A percentile compares a stretch with the other conserved stretches of the same genome.
These are phyloP conservation scores for Eudemis profundana DNA, from an alignment of 2,888 invertebrate genomes.

Conservation along the genomic window DNA sequence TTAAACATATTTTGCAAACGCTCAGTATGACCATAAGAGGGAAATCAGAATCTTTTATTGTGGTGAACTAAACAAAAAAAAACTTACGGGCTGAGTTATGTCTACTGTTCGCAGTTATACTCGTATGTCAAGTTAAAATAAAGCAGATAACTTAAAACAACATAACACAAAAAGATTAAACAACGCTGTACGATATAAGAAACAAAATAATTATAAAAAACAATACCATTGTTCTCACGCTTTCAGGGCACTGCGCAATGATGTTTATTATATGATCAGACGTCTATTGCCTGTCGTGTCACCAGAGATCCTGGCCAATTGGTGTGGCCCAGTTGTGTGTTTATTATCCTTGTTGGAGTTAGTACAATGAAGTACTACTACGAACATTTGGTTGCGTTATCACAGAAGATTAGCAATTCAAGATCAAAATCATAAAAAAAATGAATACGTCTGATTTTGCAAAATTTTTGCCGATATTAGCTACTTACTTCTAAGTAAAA, in stretches of 20 bases:
- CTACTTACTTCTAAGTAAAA: too few relatives aligned
- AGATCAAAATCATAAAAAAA: conserved; percentile 27
- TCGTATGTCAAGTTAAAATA: too few relatives aligned
- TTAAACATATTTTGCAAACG: too few relatives aligned
- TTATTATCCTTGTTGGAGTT: conserved; percentile 65
- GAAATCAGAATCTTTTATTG: too few relatives aligned
- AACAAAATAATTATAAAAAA: conserved; percentile 42
- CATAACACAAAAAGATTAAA: too few relatives aligned
- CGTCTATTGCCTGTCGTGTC: conserved; percentile 52
- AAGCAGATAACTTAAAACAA: too few relatives aligned
- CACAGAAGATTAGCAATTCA: conserved; percentile 41
- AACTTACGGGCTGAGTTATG: too few relatives aligned
- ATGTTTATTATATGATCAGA: conserved; percentile 47
- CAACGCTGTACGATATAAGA: not conserved
- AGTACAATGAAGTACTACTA: conserved; percentile 59
- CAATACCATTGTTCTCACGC: conserved; percentile 66
- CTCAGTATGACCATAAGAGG: too few relatives aligned
- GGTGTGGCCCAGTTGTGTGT: conserved; percentile 60
- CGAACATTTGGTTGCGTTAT: conserved; percentile 52
- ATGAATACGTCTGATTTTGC: conserved; percentile 26
- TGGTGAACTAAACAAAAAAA: too few relatives aligned
- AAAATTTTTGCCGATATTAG: not conserved
- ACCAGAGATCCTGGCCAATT: conserved; percentile 66
- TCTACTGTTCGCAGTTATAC: too few relatives aligned
- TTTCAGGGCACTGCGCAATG: conserved; percentile 48